A percentile compares a stretch with the other conserved stretches of the same genome.
Conservation (phyloP, 2,113 vertebrate genomes). For the Carollia perspicillata region DNA sequence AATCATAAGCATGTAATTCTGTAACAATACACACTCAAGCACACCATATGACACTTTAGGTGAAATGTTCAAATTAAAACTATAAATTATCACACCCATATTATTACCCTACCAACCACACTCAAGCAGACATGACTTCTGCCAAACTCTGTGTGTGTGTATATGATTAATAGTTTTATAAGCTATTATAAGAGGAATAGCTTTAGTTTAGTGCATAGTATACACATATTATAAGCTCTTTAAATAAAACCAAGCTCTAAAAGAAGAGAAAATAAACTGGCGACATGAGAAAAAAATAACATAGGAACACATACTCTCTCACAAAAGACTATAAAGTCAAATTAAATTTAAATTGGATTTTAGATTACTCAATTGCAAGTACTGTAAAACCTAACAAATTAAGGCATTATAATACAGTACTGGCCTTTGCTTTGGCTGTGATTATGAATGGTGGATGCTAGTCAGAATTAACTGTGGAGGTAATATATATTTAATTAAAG, state of each 20-base stretch:
- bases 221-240: not conserved
- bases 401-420: not conserved
- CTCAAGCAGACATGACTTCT: too few relatives aligned
- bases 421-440: not conserved
- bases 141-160: too few relatives aligned
- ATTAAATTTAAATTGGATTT: conserved; percentile 25
- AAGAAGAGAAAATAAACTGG: not conserved
- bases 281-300: not conserved
- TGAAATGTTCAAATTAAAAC: too few relatives aligned
- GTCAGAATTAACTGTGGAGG: not conserved
- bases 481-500: not conserved
- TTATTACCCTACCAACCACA: too few relatives aligned
- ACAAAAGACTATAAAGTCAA: not conserved
- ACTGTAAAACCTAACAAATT: not conserved
- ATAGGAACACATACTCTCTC: not conserved
- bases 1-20: too few relatives aligned
- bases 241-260: not conserved
- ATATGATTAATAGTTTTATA: not conserved
- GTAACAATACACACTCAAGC: too few relatives aligned
- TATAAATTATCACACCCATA: too few relatives aligned
- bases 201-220: not conserved
- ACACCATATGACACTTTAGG: too few relatives aligned
- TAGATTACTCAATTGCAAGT: not conserved
- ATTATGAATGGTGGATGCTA: not conserved
- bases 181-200: not conserved